Evolutionary conservation across 2,113 vertebrate genomes (phyloP).

Genomic region (Spermophilus dauricus): DNA sequence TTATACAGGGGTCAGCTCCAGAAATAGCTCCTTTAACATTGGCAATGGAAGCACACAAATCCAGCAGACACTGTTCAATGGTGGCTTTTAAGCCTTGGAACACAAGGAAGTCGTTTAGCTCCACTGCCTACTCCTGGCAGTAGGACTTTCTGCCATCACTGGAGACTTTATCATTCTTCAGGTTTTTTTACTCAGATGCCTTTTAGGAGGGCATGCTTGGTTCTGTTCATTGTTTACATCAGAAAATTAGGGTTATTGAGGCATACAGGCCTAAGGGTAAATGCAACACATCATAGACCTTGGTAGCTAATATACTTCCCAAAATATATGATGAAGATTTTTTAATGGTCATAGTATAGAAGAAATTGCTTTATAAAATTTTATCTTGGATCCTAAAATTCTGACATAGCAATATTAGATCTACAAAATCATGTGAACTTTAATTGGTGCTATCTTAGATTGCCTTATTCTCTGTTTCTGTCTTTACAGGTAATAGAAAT

Average conservation of each 20-base stretch:
- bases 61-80: constrained; percentile 73
- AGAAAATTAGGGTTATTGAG: neutral
- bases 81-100: constrained; percentile 28
- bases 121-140: neutral
- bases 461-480: neutral
- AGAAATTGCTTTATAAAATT: neutral
- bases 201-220: neutral
- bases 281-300: neutral
- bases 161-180: neutral
- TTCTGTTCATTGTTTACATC: neutral
- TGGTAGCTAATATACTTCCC: neutral
- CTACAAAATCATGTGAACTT: neutral
- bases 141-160: neutral
- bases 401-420: neutral
- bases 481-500: neutral
- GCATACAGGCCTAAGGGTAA: neutral
- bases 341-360: neutral
- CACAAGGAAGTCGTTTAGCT: constrained; percentile 55
- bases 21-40: constrained; percentile 86
- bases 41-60: constrained; percentile 83
- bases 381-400: neutral
- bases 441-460: neutral
- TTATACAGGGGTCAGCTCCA: constrained; percentile 84
- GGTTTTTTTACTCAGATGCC: neutral
- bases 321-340: neutral